Conservation (phyloP, 2,888 invertebrate genomes). For the Neoscelio sp. region DNA sequence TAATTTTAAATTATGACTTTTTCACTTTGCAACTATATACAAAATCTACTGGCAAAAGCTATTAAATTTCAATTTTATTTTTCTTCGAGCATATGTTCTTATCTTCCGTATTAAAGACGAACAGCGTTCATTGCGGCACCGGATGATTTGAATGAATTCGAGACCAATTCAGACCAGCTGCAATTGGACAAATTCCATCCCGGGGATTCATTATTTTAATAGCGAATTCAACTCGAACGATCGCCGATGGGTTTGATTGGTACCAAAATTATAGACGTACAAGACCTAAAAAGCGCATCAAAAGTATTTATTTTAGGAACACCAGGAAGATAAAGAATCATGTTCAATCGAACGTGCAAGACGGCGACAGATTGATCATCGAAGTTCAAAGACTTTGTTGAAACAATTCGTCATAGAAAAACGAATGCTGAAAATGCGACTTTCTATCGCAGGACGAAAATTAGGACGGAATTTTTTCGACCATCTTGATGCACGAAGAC, state of each 20-base stretch:
- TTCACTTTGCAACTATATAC: no score
- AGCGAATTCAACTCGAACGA: slow-evolving; percentile 2
- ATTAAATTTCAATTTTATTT: slow-evolving; percentile 60
- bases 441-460: slow-evolving; percentile 9
- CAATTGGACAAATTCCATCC: slow-evolving; percentile 25
- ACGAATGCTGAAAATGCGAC: neutral
- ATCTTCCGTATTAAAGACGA: slow-evolving; percentile 19
- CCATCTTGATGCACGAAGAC: slow-evolving; percentile 18
- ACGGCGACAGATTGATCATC: no score
- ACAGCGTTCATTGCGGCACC: slow-evolving; percentile 15
- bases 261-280: slow-evolving; percentile 6
- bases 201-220: slow-evolving; percentile 21
- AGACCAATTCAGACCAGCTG: slow-evolving; percentile 21
- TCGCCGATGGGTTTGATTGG: slow-evolving; percentile 11
- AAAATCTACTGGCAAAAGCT: no score
- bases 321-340: neutral
- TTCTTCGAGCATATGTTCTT: slow-evolving; percentile 42
- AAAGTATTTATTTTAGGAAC: no score
- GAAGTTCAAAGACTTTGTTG: no score
- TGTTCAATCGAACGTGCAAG: no score
- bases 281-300: no score
- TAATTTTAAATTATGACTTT: no score
- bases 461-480: slow-evolving; percentile 17
- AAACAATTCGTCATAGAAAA: no score
- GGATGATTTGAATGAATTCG: slow-evolving; percentile 36